Evolutionary conservation across 2,797 vertebrate species (phyloP), one percentile per base, ranked within the genome.

Genomic region (Pangasius djambal): DNA sequence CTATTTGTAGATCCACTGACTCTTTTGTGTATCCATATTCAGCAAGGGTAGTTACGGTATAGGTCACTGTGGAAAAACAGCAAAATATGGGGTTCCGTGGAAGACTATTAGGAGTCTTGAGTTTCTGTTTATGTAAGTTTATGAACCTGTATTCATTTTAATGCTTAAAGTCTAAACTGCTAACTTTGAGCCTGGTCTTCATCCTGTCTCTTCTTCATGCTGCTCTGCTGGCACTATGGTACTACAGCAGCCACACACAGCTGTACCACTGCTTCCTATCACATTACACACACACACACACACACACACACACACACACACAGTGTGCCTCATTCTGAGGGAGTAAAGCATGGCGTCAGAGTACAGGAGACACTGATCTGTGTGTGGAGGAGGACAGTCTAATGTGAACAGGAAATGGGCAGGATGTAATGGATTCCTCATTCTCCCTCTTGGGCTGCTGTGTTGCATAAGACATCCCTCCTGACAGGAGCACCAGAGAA

Each of bases 381-480:
- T 86, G 67, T 83, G 87, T 90, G 89, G 78, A 69, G 91, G 85
- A 90, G 90, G 90, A 90, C 82, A 90, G 87, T 86, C 74, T 91
- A 87, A 92, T 88, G 82, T 89, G 88, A 87, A 91, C 89, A 92
- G 91, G 92, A 93, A 92, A 91, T 90, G 79, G 67, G 63, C 88
- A 92, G 89, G 89, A 93, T 90, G 88, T 91, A 91, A 90, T 91
- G 81, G 90, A 92, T 92, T 92, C 90, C 88, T 91, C 79, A 57
- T 88, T 90, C 83, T 85, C 90, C 89, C 92, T 88, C 28, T 63
- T 69, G 59, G 78, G 78, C 57, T 87, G 89, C 84, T 91, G 89
- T 55, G 40, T 91, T 92, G 87, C 88, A 34, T 40, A 91, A 91
- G 85, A 59, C 90, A 89, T 87, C 84, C 37, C 16, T 88, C 31